Conservation (phyloP, 2,113 vertebrate species). For the Leptobrachium leishanense region DNA sequence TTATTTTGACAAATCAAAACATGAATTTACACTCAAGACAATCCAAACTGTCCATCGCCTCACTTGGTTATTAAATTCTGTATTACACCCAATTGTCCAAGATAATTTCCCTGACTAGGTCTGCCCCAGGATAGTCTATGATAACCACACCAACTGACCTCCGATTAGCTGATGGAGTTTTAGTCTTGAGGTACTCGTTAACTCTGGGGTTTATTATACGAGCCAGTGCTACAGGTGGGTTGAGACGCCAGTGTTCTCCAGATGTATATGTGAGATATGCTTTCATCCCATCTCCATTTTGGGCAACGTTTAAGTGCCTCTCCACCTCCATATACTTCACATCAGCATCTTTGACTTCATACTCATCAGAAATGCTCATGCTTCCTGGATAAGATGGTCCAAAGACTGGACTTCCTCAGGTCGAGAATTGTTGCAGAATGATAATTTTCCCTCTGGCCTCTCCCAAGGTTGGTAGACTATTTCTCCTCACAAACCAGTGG, state of each 20-base stretch:
- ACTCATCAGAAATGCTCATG: constrained; percentile 38
- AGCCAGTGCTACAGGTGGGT: constrained; percentile 24
- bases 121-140: constrained; percentile 31
- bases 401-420: constrained; percentile 20
- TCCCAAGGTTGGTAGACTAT: constrained; percentile 26
- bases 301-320: constrained; percentile 30
- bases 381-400: constrained; percentile 34
- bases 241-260: constrained; percentile 32
- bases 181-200: neutral
- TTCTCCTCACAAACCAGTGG: constrained; percentile 19
- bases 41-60: too few species aligned
- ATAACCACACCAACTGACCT: constrained; percentile 28
- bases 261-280: constrained; percentile 28
- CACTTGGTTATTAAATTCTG: neutral
- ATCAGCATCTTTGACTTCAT: constrained; percentile 26
- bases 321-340: constrained; percentile 30
- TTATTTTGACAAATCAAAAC: too few species aligned
- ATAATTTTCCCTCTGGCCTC: constrained; percentile 34
- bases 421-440: constrained; percentile 16
- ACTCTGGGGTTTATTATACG: constrained; percentile 35
- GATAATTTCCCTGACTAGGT: constrained; percentile 31
- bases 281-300: constrained; percentile 5
- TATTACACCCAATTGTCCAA: constrained; percentile 27
- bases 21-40: too few species aligned
- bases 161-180: neutral